Conservation (phyloP, 2,113 vertebrate species). For the Ciconia stormi region DNA sequence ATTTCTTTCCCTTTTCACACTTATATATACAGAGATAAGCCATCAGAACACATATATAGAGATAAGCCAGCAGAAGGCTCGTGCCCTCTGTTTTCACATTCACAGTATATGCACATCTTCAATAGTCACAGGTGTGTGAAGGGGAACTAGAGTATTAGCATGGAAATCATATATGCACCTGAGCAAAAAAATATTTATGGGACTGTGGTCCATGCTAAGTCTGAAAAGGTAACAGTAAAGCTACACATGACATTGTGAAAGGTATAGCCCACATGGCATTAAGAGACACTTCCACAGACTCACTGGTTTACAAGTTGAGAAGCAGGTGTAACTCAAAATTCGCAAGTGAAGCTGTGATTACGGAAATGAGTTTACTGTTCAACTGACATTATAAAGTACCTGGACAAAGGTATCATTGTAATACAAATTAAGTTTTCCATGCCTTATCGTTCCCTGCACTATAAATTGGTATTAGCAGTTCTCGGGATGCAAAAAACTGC, state of each 20-base stretch:
- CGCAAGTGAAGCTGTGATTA: background rate
- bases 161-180: background rate
- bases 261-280: fast-evolving
- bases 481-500: background rate
- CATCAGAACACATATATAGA: background rate
- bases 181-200: background rate
- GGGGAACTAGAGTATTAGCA: background rate
- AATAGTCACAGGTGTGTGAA: background rate
- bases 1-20: background rate
- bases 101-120: background rate
- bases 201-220: background rate
- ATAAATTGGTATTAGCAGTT: background rate
- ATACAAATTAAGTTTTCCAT: background rate
- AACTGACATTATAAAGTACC: background rate
- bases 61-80: background rate
- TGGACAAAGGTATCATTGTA: background rate
- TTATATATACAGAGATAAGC: background rate
- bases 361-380: background rate
- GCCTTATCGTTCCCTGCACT: background rate
- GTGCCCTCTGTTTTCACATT: background rate
- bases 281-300: background rate
- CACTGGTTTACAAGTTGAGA: background rate
- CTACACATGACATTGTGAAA: background rate
- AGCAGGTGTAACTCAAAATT: background rate
- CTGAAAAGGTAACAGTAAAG: background rate